phyloP scores from a whole-genome alignment of 2,797 vertebrate genomes.

The Lophius americanus region DNA sequence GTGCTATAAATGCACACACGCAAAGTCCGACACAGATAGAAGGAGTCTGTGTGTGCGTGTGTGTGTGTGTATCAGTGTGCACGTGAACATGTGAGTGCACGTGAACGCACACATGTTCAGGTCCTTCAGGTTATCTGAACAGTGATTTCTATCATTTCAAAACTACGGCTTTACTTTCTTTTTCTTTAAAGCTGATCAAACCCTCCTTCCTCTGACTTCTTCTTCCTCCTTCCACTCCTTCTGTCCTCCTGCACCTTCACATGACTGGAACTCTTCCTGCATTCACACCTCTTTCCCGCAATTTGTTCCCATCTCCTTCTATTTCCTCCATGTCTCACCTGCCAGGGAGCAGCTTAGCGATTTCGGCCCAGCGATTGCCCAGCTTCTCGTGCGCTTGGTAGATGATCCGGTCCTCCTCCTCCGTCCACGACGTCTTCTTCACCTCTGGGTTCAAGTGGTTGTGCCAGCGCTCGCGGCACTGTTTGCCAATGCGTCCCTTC shows the following conservation, averaged over 20 bases:
- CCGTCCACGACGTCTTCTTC: slow-evolving; percentile 99
- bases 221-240: neutral
- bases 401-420: slow-evolving; percentile 99
- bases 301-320: neutral
- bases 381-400: slow-evolving; percentile 99
- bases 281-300: slow-evolving; percentile 3
- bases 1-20: slow-evolving; percentile 46
- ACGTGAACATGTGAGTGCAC: too few relatives aligned
- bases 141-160: slow-evolving; percentile 41
- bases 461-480: slow-evolving; percentile 99
- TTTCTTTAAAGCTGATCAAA: slow-evolving; percentile 5
- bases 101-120: too few relatives aligned
- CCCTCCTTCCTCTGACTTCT: slow-evolving; percentile 4
- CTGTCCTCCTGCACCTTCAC: neutral
- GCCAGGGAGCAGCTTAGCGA: slow-evolving; percentile 98
- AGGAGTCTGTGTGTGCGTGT: slow-evolving; percentile 9
- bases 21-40: slow-evolving; percentile 33
- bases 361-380: slow-evolving; percentile 99
- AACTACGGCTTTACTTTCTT: slow-evolving; percentile 9
- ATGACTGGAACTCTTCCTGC: neutral
- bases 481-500: slow-evolving; percentile 98
- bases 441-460: slow-evolving; percentile 99
- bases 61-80: too few relatives aligned
- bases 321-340: slow-evolving; percentile 80
- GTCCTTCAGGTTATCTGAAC: slow-evolving; percentile 37